A percentile compares a stretch with the other conserved stretches of the same genome.
These are phyloP conservation scores for Falco berigora DNA, from an alignment of 2,797 vertebrate species.

Conservation along the genomic window DNA sequence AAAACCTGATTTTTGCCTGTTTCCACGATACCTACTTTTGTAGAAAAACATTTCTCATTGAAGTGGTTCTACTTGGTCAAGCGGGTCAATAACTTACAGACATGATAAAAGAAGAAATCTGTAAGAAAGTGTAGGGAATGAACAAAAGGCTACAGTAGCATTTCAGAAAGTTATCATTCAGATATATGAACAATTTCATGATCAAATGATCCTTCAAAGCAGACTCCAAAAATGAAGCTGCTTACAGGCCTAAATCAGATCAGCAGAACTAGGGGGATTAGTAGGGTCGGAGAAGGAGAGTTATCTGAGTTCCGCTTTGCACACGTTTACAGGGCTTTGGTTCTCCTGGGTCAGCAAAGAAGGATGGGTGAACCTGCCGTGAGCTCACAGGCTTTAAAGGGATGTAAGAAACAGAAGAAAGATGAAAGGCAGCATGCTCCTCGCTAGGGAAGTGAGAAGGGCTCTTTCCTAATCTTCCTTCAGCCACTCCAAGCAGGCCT, in stretches of 20 bases:
- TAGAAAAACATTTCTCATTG: not conserved
- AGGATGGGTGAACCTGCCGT: not conserved
- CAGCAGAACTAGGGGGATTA: not conserved
- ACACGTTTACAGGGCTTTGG: not conserved
- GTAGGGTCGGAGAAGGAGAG: not conserved
- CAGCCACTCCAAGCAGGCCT: not conserved
- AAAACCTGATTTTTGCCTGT: fast-evolving
- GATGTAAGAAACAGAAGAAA: not conserved
- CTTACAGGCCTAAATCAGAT: not conserved
- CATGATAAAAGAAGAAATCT: not conserved
- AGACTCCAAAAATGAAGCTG: not conserved
- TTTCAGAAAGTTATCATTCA: not conserved
- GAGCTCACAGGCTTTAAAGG: not conserved
- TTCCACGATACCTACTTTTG: not conserved
- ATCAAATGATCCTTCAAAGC: not conserved
- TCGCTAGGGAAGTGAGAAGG: not conserved
- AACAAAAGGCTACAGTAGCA: not conserved
- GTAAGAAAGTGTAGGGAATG: not conserved
- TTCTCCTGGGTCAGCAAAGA: not conserved
- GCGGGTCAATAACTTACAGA: not conserved
- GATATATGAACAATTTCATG: not conserved
- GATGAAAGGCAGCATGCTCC: not conserved
- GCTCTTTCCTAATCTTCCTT: not conserved
- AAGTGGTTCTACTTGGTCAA: not conserved
- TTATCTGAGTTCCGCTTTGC: not conserved